Percentiles rank a stretch among this genome's conserved stretches.
Evolutionary conservation across 2,797 vertebrate genomes (phyloP).

Genomic region (Pangasius larnaudii): DNA sequence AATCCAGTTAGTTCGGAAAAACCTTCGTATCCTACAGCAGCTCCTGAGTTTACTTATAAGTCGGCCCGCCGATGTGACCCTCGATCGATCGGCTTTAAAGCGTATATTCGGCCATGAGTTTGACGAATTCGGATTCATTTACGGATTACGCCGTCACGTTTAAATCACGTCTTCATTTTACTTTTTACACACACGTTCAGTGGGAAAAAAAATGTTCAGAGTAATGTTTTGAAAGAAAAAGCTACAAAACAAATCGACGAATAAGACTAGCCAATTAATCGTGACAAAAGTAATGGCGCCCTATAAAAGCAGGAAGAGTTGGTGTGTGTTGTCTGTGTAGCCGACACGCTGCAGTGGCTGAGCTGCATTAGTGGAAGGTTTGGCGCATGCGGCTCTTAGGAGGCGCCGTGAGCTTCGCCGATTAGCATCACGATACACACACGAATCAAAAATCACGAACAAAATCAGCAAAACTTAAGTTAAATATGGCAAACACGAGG

Average conservation of each 20-base stretch:
- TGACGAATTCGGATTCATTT: not conserved
- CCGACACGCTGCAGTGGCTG: not conserved
- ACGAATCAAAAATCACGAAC: not conserved
- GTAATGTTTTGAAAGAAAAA: not conserved
- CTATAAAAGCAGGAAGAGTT: not conserved
- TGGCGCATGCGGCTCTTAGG: not conserved
- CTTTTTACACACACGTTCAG: not conserved
- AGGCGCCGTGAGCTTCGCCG: too few species aligned
- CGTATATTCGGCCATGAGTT: not conserved
- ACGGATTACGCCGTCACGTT: not conserved
- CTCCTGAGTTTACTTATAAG: not conserved
- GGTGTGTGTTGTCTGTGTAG: not conserved
- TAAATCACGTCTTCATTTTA: not conserved
- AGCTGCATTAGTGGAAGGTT: not conserved
- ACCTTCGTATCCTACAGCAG: not conserved
- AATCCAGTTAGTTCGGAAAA: not conserved
- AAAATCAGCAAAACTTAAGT: not conserved
- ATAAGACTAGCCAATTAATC: not conserved
- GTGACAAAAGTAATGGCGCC: not conserved
- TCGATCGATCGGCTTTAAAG: not conserved
- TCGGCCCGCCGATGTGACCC: too few species aligned
- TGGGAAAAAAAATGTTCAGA: not conserved
- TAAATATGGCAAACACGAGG: not conserved
- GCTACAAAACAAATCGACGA: not conserved
- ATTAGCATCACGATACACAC: not conserved